Conservation (phyloP, 2,888 invertebrate species). For the Tipula lateralis region DNA sequence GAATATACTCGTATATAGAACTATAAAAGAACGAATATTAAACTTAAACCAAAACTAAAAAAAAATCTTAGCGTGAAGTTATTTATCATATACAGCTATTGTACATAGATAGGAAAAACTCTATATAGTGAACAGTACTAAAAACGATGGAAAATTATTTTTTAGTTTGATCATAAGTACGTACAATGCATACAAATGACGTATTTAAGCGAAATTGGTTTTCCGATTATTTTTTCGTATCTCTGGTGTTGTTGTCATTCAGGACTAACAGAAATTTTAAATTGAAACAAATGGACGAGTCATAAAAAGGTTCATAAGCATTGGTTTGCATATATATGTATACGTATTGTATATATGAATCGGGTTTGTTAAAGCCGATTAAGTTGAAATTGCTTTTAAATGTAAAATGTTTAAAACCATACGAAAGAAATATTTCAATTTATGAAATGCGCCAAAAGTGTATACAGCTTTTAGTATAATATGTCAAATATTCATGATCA, state of each 20-base stretch:
- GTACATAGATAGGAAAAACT: background rate
- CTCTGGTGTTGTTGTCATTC: background rate
- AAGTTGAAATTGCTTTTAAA: no score
- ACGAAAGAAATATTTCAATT: no score
- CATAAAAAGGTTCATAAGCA: background rate
- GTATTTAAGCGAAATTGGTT: background rate
- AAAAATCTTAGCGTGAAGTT: slow-evolving; percentile 14
- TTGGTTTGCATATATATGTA: background rate
- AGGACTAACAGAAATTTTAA: background rate
- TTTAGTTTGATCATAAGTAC: background rate
- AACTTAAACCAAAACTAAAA: background rate
- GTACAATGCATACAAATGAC: background rate
- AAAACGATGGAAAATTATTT: background rate
- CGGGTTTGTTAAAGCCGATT: no score
- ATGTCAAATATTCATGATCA: no score
- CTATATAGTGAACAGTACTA: background rate
- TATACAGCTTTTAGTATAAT: no score
- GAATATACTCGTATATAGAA: background rate
- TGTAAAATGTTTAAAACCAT: no score
- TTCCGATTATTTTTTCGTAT: background rate
- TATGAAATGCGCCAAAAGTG: no score
- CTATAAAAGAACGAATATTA: background rate
- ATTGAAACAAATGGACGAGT: background rate
- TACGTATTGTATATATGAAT: no score
- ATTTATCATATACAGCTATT: background rate